Evolutionary conservation across 2,888 invertebrate species (phyloP), one percentile per base, ranked within the genome.

Genomic region (Liodrosophila aerea): DNA sequence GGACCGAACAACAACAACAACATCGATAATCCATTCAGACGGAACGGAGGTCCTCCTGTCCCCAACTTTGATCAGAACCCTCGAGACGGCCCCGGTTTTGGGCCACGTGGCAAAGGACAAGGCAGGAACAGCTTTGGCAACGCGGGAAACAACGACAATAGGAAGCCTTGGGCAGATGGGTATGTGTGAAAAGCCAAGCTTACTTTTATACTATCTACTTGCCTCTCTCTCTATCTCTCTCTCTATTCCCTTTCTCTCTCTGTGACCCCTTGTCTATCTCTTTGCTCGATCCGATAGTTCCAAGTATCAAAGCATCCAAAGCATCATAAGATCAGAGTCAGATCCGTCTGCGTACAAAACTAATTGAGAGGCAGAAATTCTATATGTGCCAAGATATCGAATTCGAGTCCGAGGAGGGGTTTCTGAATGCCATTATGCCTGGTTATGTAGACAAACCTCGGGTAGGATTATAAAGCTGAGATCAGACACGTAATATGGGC

Each of bases 21-120:
- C 29, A 53, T 41, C 52, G 67, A 75, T 36, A 88, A 87, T 75
- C 88, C 88, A 9, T 88, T 87, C 52, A 73, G 83, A 15, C 83
- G 88, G 1, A 75, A 64, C 9, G 61, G 52, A 13, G 82, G 70
- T 27, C 45, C 67, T 0, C 54, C 56, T 8, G 34, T 29, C 0
- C 59, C 70, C 31, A 60, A 11, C 11, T 74, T 73, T n/a, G 70
- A 66, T 46, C 61, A 63, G 15, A 56, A 37, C 1, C 27, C 40
- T 0, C 33, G 53, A n/a, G 44, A 49, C 11, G 69, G 65, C 4
- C 53, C 57, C 12, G 61, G 53, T 1, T 56, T 50, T 11, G 67
- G 60, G 11, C 15, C 36, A 7, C 54, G 64, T 4, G 57, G 52
- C 44, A 54, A 57, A 29, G 52, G 39, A 0, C 51, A 41, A 13